phyloP scores from a whole-genome alignment of 2,888 invertebrate genomes.

The Leucoptera coffeella region DNA sequence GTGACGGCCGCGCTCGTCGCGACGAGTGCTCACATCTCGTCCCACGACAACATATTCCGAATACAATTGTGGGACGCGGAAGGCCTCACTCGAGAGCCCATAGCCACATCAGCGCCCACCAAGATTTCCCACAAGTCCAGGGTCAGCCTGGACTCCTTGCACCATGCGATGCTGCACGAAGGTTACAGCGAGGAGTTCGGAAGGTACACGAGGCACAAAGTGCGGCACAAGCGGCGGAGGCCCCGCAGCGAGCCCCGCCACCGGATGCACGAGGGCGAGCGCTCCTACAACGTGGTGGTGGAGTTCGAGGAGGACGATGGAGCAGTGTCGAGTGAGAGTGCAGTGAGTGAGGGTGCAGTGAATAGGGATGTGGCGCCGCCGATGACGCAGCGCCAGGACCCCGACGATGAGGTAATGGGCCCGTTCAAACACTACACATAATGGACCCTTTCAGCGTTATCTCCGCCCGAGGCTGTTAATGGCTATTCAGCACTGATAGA shows the following conservation, averaged over 20 bases:
- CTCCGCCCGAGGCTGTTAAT: slow-evolving; percentile 44
- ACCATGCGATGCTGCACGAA: slow-evolving; percentile 37
- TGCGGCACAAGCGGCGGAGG: slow-evolving; percentile 41
- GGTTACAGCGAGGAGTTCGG: slow-evolving; percentile 24
- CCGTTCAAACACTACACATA: slow-evolving; percentile 21
- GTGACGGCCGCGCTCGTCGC: slow-evolving; percentile 27
- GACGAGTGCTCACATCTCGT: slow-evolving; percentile 33
- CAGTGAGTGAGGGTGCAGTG: slow-evolving; percentile 35
- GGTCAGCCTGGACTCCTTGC: slow-evolving; percentile 32
- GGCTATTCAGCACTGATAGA: slow-evolving; percentile 37
- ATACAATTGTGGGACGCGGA: slow-evolving; percentile 46
- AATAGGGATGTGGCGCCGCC: slow-evolving; percentile 33
- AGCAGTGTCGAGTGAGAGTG: slow-evolving; percentile 27
- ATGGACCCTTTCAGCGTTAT: slow-evolving; percentile 34
- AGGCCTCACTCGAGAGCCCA: slow-evolving; percentile 30
- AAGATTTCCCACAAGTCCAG: slow-evolving; percentile 16
- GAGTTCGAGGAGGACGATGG: slow-evolving; percentile 49
- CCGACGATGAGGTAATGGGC: slow-evolving; percentile 39
- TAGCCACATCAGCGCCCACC: slow-evolving; percentile 13
- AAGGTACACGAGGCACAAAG: slow-evolving; percentile 35
- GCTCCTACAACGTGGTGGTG: slow-evolving; percentile 37
- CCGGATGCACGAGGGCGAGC: slow-evolving; percentile 48
- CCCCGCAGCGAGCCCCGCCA: too few species aligned
- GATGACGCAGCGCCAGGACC: slow-evolving; percentile 34
- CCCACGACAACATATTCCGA: slow-evolving; percentile 41